A percentile compares a stretch with the other conserved stretches of the same genome.
These are phyloP conservation scores for Netelia inedita DNA, from an alignment of 2,888 invertebrate genomes.

Conservation along the genomic window DNA sequence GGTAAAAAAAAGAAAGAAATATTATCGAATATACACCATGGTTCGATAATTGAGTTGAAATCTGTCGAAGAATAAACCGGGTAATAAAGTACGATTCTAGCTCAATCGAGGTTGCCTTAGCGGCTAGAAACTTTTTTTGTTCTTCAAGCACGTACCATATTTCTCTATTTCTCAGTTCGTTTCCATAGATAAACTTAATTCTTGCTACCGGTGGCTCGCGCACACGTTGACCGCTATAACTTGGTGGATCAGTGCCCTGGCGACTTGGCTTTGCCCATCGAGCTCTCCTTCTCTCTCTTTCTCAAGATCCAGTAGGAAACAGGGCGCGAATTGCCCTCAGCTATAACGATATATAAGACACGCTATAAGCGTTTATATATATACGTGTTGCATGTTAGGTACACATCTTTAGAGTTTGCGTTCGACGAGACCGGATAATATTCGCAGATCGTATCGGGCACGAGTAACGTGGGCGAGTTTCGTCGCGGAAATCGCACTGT, in stretches of 20 bases:
- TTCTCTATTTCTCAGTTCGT: slow-evolving; percentile 48
- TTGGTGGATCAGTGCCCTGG: slow-evolving; percentile 64
- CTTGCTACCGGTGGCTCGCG: slow-evolving; percentile 56
- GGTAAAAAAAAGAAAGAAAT: slow-evolving; percentile 19
- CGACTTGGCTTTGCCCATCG: slow-evolving; percentile 23
- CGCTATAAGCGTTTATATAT: slow-evolving; percentile 8
- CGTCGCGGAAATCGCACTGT: slow-evolving; percentile 51
- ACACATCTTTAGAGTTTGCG: slow-evolving; percentile 64
- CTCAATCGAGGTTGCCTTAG: slow-evolving; percentile 48
- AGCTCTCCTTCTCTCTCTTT: neutral
- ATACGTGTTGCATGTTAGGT: slow-evolving; percentile 5
- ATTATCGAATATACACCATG: slow-evolving; percentile 19
- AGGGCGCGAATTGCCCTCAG: slow-evolving; percentile 65
- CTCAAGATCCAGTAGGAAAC: slow-evolving; percentile 59
- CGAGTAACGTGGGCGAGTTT: slow-evolving; percentile 76
- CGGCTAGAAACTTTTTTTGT: neutral
- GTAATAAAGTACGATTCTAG: slow-evolving; percentile 58
- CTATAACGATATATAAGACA: slow-evolving; percentile 54
- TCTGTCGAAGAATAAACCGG: slow-evolving; percentile 58
- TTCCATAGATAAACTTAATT: slow-evolving; percentile 47
- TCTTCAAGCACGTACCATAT: slow-evolving; percentile 11
- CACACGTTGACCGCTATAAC: slow-evolving; percentile 61
- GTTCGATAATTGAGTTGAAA: slow-evolving; percentile 40
- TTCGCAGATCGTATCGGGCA: slow-evolving; percentile 78
- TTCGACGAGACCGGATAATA: slow-evolving; percentile 74